Base-by-base conservation (phyloP, 1,140 invertebrate genomes). In the Atopsyche davidsoni region DNA sequence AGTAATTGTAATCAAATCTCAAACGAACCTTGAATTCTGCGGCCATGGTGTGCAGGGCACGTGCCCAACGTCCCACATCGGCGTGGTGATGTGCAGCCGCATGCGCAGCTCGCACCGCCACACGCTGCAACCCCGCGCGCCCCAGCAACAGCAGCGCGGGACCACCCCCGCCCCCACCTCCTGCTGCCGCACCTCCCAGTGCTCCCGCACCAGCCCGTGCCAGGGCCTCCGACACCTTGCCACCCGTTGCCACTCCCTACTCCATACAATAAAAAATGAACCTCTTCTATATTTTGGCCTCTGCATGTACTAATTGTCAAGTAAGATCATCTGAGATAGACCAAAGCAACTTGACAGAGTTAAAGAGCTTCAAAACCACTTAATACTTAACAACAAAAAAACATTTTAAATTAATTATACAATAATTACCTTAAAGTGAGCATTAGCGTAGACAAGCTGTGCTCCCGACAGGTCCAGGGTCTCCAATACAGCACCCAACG, bases 381-480 rank as follows among this genome's bases (percentile, higher is more conserved):
- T n/a, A n/a, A n/a, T n/a, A n/a, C n/a, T n/a, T n/a, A n/a, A n/a
- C n/a, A n/a, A n/a, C n/a, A 64, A 46, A 35, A 53, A 41, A 43
- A 19, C 21, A 3, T n/a, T 16, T 38, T 24, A 19, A 35, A 18
- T 10, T 38, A 52, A 40, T 17, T 41, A 25, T 16, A 11, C 24
- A 38, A 40, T 36, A 58, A 36, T 46, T 64, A 79, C 77, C 70
- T 97, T 96, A 62, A 96, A 98, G 72, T 94, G 89, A 59, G 89
- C 90, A 19, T 89, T 92, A 19, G 84, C 83, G 67, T 96, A 97
- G 0, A 96, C 89, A 24, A 98, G 75, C 46, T 89, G 85, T 11
- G 92, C 86, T 58, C 82, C 79, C 24, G 84, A 86, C 53, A 94
- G 72, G 68, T 95, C 89, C 38, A 92, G 68, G 22, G 80, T 78